A percentile compares a stretch with the other conserved stretches of the same genome.
These are phyloP conservation scores for Botia almorhae DNA, from an alignment of 2,797 vertebrate species.

Conservation along the genomic window DNA sequence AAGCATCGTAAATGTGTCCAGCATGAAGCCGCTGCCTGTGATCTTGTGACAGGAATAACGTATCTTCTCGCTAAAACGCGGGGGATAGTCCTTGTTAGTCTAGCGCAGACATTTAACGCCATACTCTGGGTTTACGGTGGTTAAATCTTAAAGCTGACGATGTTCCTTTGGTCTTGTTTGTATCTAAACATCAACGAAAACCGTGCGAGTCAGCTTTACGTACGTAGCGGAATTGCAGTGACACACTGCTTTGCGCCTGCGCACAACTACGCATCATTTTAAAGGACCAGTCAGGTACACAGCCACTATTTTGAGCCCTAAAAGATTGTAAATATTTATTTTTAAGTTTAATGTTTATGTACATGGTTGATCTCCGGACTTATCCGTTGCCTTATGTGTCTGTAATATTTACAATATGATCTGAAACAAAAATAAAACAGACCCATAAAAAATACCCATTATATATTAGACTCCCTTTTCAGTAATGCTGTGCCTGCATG, in stretches of 20 bases:
- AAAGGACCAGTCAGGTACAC: not conserved
- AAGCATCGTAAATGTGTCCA: constrained; percentile 40
- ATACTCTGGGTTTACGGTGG: constrained; percentile 57
- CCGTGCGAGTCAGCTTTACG: not conserved
- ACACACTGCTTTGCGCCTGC: constrained; percentile 21
- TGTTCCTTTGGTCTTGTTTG: not conserved
- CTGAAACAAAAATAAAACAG: too few relatives aligned
- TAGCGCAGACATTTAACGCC: constrained; percentile 69
- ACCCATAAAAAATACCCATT: too few relatives aligned
- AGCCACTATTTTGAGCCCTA: not conserved
- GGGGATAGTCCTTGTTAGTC: constrained; percentile 54
- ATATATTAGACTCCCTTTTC: too few relatives aligned
- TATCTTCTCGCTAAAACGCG: constrained; percentile 61
- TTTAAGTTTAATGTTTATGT: too few relatives aligned
- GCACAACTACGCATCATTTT: not conserved
- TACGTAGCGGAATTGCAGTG: not conserved
- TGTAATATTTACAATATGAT: too few relatives aligned
- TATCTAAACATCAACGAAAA: constrained; percentile 5
- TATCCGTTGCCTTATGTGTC: too few relatives aligned
- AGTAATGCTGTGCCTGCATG: too few relatives aligned
- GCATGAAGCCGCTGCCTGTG: constrained; percentile 37
- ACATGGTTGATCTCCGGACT: too few relatives aligned
- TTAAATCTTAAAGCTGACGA: not conserved
- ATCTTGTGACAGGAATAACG: constrained; percentile 42
- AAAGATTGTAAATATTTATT: not conserved